These are phyloP conservation scores for Lepilemur ruficaudatus DNA, from an alignment of 2,797 vertebrate genomes.

Conservation along the genomic window DNA sequence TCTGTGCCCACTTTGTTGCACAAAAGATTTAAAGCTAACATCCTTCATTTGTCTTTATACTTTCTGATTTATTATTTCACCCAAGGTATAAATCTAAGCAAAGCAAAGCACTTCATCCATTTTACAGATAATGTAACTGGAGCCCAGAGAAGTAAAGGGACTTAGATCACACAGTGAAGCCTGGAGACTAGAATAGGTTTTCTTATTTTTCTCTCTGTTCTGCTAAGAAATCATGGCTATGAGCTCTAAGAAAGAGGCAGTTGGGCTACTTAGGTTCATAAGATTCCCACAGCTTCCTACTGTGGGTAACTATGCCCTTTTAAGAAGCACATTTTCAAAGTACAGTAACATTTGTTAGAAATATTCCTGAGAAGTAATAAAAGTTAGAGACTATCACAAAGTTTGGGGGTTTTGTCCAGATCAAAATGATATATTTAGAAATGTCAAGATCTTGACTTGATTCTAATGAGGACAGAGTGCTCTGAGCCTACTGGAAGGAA, in stretches of 20 bases:
- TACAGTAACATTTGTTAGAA: not conserved
- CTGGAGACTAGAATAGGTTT: not conserved
- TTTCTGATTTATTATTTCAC: not conserved
- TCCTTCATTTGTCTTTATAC: not conserved
- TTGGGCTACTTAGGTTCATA: not conserved
- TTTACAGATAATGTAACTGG: conserved; percentile 3
- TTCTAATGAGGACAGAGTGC: not conserved
- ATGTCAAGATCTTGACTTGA: not conserved
- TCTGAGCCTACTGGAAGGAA: not conserved
- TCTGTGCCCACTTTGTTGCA: not conserved
- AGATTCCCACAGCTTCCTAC: not conserved
- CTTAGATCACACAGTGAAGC: not conserved
- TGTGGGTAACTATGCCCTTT: not conserved
- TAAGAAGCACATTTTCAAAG: not conserved
- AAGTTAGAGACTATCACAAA: not conserved
- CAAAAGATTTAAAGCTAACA: not conserved
- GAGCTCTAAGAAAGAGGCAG: not conserved
- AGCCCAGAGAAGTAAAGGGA: not conserved
- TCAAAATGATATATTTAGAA: not conserved
- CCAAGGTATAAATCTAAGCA: not conserved
- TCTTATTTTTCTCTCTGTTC: not conserved
- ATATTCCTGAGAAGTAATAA: not conserved
- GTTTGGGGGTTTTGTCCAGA: not conserved
- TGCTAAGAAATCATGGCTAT: not conserved
- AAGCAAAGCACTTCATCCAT: not conserved